Base-by-base conservation (phyloP, 1,140 invertebrate genomes). In the Penaeus japonicus region DNA sequence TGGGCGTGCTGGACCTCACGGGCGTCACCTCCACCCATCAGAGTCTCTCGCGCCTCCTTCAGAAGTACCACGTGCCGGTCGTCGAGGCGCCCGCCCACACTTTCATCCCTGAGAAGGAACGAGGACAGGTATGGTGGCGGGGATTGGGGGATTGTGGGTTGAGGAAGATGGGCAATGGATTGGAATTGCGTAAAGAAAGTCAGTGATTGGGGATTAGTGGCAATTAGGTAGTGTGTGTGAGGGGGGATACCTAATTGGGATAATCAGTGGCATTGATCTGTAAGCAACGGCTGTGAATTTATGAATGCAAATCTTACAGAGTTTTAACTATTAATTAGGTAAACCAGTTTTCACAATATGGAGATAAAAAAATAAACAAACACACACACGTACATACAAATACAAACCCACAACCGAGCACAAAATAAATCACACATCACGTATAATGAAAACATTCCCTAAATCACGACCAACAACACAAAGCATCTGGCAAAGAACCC, bases 21-120 rank as follows among this genome's bases (percentile, higher is more conserved):
- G 84, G 79, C 17, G 79, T 65, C 47, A 57, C 89, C 39, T 24
- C 78, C 73, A 78, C 70, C 10, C 73, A 89, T 73, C 73, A 32
- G 1, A 65, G 73, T 35, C 78, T 90, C 22, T 35, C 89, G 1
- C 27, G 39, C 30, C 87, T 91, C 10, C 86, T 91, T 17, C 55
- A 81, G 39, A 85, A 89, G 89, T 91, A 90, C 57, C 78, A 90
- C 24, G 90, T 91, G 30, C 91, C 91, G 2, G 89, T 91, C 5
- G 86, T 91, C 15, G 85, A 90, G 18, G 62, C 91, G 47, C 35
- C 84, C n/a, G 87, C 89, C 12, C 84, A 90, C 27, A 87, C 79
- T 1, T 57, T 91, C 5, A 88, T 91, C 2, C 90, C 91, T 1
- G 85, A 91, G n/a, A 90, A 90, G 54, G 91, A 92, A 53, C 54